Conservation (phyloP, 1,140 invertebrate genomes). For the Drosophila cardini region DNA sequence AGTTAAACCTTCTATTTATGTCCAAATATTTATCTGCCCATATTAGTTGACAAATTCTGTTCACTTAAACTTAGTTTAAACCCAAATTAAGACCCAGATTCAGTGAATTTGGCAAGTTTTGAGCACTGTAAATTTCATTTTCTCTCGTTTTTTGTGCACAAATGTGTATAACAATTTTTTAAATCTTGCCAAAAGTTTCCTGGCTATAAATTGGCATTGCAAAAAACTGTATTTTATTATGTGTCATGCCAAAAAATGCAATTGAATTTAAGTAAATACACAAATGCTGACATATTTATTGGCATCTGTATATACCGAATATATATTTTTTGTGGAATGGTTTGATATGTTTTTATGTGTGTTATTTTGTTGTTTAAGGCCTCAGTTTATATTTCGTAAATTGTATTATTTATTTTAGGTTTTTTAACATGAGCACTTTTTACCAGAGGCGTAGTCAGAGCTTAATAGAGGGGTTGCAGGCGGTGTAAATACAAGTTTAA, state of each 20-base stretch:
- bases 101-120: not conserved
- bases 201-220: constrained; percentile 32
- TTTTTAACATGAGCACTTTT: constrained; percentile 37
- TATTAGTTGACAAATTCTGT: not conserved
- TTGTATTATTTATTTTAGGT: constrained; percentile 59
- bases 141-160: constrained; percentile 5
- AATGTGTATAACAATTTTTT: constrained; percentile 19
- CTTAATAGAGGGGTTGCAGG: no score
- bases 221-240: constrained; percentile 57
- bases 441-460: not conserved
- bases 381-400: constrained; percentile 53
- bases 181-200: constrained; percentile 19
- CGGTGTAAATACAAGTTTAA: no score
- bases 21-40: no score
- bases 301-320: constrained; percentile 4
- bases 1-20: not conserved
- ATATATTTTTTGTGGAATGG: not conserved
- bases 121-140: constrained; percentile 1
- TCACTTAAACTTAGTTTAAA: not conserved
- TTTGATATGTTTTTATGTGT: not conserved
- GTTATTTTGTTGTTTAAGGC: constrained; percentile 21
- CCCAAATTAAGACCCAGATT: constrained; percentile 3
- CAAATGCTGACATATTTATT: constrained; percentile 59
- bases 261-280: constrained; percentile 71
- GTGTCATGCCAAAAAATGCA: constrained; percentile 54